Base-by-base conservation (phyloP, 2,113 vertebrate genomes). In the Scatophagus argus region DNA sequence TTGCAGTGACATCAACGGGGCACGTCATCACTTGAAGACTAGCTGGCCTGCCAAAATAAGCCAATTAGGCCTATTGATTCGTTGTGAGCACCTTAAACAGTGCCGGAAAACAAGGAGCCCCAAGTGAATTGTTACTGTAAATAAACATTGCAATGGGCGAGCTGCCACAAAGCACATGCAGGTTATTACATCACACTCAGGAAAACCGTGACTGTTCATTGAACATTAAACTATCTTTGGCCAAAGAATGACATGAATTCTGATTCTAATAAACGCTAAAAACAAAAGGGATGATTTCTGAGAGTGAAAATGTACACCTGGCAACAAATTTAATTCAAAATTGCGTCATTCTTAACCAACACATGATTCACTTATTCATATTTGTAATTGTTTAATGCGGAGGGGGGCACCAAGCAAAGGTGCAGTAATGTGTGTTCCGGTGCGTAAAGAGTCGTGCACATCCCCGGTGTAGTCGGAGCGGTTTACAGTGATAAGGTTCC, bases 401-500 rank as follows among this genome's bases (percentile, higher is more conserved):
- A 1, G 9, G 4, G 1, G n/a, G 56, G n/a, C 55, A 51, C 8
- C 34, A 13, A 63, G 69, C 77, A 84, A 85, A 85, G 27, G 61
- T 21, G 65, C 79, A 81, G 74, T 66, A 32, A 72, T 31, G 63
- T 80, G 80, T 81, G 79, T 82, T 86, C 46, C 46, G 64, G 77
- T 71, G 86, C 79, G 87, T 91, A 89, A 89, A 85, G 60, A 66
- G 82, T 51, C 77, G 56, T 31, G 75, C 74, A 63, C 79, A 66
- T 71, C 66, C 63, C 79, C 38, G 32, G 47, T 49, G 74, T 25
- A 46, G 62, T 85, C 65, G 79, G 68, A 76, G 74, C 58, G 68
- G 75, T 54, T n/a, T 31, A 13, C 65, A 60, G 51, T 82, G 66
- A 87, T 88, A 73, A 83, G 74, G 91, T 94, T 93, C 91, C 93